phyloP scores from a whole-genome alignment of 2,113 vertebrate genomes.

The Heterotis niloticus region DNA sequence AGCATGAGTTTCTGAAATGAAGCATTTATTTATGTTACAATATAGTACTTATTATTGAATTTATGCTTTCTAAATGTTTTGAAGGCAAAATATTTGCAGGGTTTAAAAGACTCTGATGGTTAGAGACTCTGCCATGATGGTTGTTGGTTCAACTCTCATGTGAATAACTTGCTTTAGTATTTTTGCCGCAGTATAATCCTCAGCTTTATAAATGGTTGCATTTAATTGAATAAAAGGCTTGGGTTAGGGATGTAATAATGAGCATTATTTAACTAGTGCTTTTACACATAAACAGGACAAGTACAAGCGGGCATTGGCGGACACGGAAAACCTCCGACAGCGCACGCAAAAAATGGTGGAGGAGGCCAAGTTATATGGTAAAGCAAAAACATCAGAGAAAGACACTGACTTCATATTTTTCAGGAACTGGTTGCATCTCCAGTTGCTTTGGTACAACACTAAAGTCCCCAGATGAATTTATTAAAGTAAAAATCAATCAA shows the following conservation, averaged over 20 bases:
- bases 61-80: neutral
- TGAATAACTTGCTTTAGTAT: too few species aligned
- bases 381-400: conserved; percentile 25
- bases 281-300: conserved; percentile 72
- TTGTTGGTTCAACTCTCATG: too few species aligned
- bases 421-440: neutral
- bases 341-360: conserved; percentile 88
- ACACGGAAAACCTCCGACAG: conserved; percentile 87
- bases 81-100: too few species aligned
- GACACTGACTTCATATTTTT: neutral
- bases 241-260: too few species aligned
- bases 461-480: neutral
- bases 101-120: too few species aligned
- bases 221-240: too few species aligned
- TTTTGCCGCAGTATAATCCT: too few species aligned
- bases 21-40: neutral
- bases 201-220: too few species aligned
- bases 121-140: too few species aligned
- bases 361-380: conserved; percentile 90
- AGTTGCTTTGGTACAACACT: neutral
- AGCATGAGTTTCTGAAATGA: too few species aligned
- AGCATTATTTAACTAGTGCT: neutral
- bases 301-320: conserved; percentile 89
- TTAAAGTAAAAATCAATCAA: neutral
- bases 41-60: neutral